A percentile compares a stretch with the other conserved stretches of the same genome.
Conservation (phyloP, 2,888 invertebrate genomes). For the Nesidiocoris tenuis region DNA sequence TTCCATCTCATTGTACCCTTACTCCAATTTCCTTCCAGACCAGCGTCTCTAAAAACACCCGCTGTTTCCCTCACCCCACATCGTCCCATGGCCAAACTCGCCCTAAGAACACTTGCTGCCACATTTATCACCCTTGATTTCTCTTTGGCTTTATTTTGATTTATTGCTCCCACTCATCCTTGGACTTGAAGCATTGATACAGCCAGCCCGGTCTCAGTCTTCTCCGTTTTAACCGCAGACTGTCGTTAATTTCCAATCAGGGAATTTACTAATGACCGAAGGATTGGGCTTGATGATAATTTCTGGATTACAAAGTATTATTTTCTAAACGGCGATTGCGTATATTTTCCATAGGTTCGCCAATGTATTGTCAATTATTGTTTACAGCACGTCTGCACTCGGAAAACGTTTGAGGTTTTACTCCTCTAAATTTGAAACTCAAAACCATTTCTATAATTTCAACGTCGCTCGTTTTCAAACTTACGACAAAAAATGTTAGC, state of each 20-base stretch:
- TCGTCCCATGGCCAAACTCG: conserved; percentile 4
- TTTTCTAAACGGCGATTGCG: too few relatives aligned
- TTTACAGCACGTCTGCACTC: too few relatives aligned
- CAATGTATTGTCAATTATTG: too few relatives aligned
- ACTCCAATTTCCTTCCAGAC: background rate
- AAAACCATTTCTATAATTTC: too few relatives aligned
- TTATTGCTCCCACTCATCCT: conserved; percentile 28
- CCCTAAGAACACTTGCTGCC: conserved; percentile 43
- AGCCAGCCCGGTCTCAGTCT: background rate
- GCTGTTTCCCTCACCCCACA: background rate
- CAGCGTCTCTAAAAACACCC: background rate
- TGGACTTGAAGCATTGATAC: conserved; percentile 30
- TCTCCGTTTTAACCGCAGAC: background rate
- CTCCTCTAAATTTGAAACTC: too few relatives aligned
- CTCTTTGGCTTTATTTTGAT: conserved; percentile 44
- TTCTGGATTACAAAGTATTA: too few relatives aligned
- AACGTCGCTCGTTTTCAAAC: too few relatives aligned
- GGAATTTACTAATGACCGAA: background rate
- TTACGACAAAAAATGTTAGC: too few relatives aligned
- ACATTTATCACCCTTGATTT: conserved; percentile 44
- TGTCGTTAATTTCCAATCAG: background rate
- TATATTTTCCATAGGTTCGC: too few relatives aligned
- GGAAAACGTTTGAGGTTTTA: too few relatives aligned
- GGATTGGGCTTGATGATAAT: too few relatives aligned
- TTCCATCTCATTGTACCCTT: background rate